Evolutionary conservation across 1,140 invertebrate genomes (phyloP).

Genomic region (Chelonus insularis): DNA sequence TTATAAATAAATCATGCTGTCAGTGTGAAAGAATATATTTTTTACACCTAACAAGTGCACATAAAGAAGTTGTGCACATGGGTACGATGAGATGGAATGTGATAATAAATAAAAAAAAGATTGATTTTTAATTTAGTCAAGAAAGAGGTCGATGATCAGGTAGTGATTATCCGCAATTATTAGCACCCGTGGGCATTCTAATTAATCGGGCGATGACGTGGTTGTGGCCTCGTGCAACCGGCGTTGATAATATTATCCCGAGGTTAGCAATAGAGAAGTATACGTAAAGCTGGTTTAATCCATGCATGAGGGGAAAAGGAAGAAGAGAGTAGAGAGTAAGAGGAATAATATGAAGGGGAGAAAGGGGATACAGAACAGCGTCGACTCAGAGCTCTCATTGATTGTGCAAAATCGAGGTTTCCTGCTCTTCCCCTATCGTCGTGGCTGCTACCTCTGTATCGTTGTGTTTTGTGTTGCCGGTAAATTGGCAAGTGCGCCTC

Average conservation of each 20-base stretch:
- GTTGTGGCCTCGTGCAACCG: constrained; percentile 7
- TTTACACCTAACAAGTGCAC: too few relatives aligned
- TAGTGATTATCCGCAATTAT: constrained; percentile 21
- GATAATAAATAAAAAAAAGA: too few relatives aligned
- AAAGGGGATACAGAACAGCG: constrained; percentile 30
- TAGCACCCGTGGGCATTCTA: constrained; percentile 15
- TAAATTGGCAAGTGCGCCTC: constrained; percentile 47
- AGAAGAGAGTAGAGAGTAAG: not conserved
- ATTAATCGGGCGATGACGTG: constrained; percentile 22
- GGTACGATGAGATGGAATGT: too few relatives aligned
- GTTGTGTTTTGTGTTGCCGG: constrained; percentile 37
- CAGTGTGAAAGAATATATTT: too few relatives aligned
- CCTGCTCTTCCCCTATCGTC: constrained; percentile 42
- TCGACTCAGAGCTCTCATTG: constrained; percentile 39
- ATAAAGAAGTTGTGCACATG: too few relatives aligned
- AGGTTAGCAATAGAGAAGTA: constrained; percentile 13
- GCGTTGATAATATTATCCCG: constrained; percentile 21
- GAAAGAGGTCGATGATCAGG: not conserved
- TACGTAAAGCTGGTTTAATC: constrained; percentile 23
- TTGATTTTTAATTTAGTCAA: constrained; percentile 10
- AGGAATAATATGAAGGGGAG: constrained; percentile 9
- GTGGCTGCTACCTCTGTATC: constrained; percentile 14
- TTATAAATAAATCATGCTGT: too few relatives aligned
- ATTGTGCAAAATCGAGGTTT: constrained; percentile 44
- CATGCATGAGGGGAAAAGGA: not conserved